A percentile compares a stretch with the other conserved stretches of the same genome.
These are phyloP conservation scores for Cyrtonyx montezumae DNA, from an alignment of 2,113 vertebrate species.

Conservation along the genomic window DNA sequence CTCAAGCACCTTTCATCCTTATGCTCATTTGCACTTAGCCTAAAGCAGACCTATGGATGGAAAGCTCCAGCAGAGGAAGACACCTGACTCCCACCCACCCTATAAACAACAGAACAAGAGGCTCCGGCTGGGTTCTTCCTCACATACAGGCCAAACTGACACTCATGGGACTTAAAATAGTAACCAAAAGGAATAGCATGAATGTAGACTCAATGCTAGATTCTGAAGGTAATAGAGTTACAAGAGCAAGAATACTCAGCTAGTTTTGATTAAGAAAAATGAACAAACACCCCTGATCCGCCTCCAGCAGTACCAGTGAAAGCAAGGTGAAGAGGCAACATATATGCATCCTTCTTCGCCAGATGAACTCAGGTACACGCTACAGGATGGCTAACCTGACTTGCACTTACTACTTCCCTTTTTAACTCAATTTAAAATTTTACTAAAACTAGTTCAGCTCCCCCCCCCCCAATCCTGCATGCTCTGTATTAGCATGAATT, in stretches of 20 bases:
- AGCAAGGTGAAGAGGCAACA: neutral
- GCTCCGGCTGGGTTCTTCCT: neutral
- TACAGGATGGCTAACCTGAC: neutral
- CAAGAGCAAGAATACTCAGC: neutral
- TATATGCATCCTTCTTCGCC: neutral
- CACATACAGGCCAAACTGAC: neutral
- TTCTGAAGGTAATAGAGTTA: neutral
- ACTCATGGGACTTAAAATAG: neutral
- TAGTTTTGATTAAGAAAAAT: neutral
- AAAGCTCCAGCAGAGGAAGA: neutral
- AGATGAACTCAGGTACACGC: neutral
- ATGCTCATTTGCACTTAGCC: accelerated
- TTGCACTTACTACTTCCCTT: neutral
- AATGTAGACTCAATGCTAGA: neutral
- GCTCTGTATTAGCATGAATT: neutral
- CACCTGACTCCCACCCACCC: accelerated
- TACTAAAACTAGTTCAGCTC: neutral
- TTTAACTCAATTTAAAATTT: neutral
- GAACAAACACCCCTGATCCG: no score
- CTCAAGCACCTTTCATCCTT: neutral
- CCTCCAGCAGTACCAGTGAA: neutral
- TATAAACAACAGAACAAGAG: no score
- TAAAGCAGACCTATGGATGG: neutral
- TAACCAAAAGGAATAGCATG: neutral
- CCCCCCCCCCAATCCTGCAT: neutral